phyloP scores from a whole-genome alignment of 30 jellyfish, hydroid and myxozoan genomes.

The Sanderia malayensis region DNA sequence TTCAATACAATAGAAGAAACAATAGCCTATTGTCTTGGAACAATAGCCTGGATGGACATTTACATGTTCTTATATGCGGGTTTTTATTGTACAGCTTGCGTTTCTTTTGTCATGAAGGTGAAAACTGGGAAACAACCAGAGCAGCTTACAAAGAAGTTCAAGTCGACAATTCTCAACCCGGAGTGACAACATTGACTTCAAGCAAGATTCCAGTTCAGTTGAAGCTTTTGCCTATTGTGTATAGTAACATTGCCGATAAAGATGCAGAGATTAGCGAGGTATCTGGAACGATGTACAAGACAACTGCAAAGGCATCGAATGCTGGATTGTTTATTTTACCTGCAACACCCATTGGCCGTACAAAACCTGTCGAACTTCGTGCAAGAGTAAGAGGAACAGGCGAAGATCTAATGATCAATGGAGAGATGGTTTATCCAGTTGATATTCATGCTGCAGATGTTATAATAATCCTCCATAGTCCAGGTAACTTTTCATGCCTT shows the following conservation, averaged over 20 bases:
- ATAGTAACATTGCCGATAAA: slow-evolving; percentile 44
- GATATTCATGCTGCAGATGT: slow-evolving; percentile 36
- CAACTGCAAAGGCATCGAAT: slow-evolving; percentile 8
- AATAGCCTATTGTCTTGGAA: too few species aligned
- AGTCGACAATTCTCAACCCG: slow-evolving; percentile 48
- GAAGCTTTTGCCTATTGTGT: slow-evolving; percentile 38
- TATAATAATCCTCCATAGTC: slow-evolving; percentile 29
- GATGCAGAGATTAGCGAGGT: slow-evolving; percentile 51
- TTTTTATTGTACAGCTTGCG: not conserved
- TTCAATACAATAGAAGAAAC: too few species aligned
- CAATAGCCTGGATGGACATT: too few species aligned
- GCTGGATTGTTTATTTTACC: slow-evolving; percentile 57
- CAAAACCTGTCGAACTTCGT: slow-evolving; percentile 73
- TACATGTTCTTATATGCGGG: too few species aligned
- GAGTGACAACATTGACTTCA: slow-evolving; percentile 30
- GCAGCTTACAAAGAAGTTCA: slow-evolving; percentile 28
- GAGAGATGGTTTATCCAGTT: slow-evolving; percentile 40
- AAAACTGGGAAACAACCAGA: slow-evolving; percentile 57
- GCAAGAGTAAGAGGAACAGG: slow-evolving; percentile 56
- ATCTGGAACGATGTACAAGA: slow-evolving; percentile 47
- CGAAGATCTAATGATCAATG: slow-evolving; percentile 58
- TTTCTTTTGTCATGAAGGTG: slow-evolving; percentile 6
- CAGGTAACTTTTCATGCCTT: too few species aligned
- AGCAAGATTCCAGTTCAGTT: slow-evolving; percentile 26
- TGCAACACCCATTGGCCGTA: slow-evolving; percentile 58